A percentile compares a stretch with the other conserved stretches of the same genome.
These are phyloP conservation scores for Heliconius sara DNA, from an alignment of 2,888 invertebrate species.

Conservation along the genomic window DNA sequence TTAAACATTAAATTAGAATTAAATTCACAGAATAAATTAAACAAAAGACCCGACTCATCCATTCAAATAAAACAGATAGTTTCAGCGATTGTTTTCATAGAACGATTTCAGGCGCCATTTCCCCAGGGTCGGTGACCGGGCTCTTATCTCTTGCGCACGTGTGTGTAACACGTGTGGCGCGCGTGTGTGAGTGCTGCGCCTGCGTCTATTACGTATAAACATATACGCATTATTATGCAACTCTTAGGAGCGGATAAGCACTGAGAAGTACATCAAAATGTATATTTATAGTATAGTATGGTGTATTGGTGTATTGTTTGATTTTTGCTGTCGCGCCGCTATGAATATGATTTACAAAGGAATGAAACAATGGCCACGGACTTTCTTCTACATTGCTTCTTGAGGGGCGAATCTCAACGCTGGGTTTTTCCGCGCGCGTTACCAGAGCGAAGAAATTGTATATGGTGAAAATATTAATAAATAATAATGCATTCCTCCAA, in stretches of 20 bases:
- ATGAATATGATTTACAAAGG: slow-evolving; percentile 3
- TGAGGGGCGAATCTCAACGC: too few relatives aligned
- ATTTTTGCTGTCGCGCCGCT: slow-evolving; percentile 20
- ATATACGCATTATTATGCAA: slow-evolving; percentile 71
- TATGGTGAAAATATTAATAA: too few relatives aligned
- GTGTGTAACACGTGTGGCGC: slow-evolving; percentile 59
- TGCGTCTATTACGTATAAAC: slow-evolving; percentile 58
- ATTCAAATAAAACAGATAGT: slow-evolving; percentile 22
- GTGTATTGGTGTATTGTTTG: slow-evolving; percentile 22
- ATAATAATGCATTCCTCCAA: too few relatives aligned
- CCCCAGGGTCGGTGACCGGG: slow-evolving; percentile 72
- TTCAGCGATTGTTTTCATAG: slow-evolving; percentile 57
- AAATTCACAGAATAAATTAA: not conserved
- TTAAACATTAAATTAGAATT: not conserved
- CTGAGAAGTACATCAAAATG: slow-evolving; percentile 59
- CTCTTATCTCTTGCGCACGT: slow-evolving; percentile 70
- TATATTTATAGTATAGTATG: slow-evolving; percentile 50
- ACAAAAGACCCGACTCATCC: not conserved
- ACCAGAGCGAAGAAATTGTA: too few relatives aligned
- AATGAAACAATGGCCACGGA: slow-evolving; percentile 12
- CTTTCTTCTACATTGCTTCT: slow-evolving; percentile 14
- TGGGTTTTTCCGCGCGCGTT: too few relatives aligned
- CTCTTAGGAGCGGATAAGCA: slow-evolving; percentile 64
- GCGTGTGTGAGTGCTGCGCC: slow-evolving; percentile 56
- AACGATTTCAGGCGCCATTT: slow-evolving; percentile 77